These are phyloP conservation scores for Melolontha melolontha DNA, from an alignment of 2,888 invertebrate species.

Conservation along the genomic window DNA sequence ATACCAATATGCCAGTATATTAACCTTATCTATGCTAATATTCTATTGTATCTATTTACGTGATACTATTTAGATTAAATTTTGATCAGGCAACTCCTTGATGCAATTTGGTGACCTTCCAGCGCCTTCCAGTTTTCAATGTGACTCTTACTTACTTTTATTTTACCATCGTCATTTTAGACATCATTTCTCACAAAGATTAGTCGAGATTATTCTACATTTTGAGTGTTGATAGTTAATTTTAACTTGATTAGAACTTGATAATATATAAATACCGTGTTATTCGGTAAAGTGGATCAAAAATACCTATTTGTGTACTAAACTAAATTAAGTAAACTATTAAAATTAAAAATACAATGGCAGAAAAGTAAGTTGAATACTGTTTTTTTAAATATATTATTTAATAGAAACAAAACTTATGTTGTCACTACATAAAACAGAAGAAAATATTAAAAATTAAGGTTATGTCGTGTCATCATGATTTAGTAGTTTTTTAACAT, in stretches of 20 bases:
- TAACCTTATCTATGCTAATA: too few relatives aligned
- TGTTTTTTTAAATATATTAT: too few relatives aligned
- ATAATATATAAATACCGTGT: not conserved
- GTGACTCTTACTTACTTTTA: slow-evolving; percentile 3
- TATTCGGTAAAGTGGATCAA: not conserved
- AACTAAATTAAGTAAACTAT: too few relatives aligned
- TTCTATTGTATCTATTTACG: too few relatives aligned
- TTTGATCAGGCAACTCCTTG: too few relatives aligned
- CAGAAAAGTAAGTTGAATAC: slow-evolving; percentile 12
- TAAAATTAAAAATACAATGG: slow-evolving; percentile 2
- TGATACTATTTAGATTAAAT: too few relatives aligned
- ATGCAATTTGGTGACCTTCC: slow-evolving; percentile 8
- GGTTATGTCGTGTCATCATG: too few relatives aligned
- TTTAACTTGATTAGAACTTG: slow-evolving; percentile 1
- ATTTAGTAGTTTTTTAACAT: too few relatives aligned
- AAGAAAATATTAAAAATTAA: too few relatives aligned
- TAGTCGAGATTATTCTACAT: not conserved
- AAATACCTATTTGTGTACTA: not conserved
- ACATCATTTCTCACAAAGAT: not conserved
- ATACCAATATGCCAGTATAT: too few relatives aligned
- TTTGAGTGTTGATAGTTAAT: not conserved
- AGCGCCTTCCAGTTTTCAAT: slow-evolving; percentile 18
- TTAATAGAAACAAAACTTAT: too few relatives aligned
- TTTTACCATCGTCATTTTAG: not conserved
- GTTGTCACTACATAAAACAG: too few relatives aligned